A percentile compares a stretch with the other conserved stretches of the same genome.
Evolutionary conservation across 2,113 vertebrate species (phyloP).

Genomic region (Phyllostomus discolor): DNA sequence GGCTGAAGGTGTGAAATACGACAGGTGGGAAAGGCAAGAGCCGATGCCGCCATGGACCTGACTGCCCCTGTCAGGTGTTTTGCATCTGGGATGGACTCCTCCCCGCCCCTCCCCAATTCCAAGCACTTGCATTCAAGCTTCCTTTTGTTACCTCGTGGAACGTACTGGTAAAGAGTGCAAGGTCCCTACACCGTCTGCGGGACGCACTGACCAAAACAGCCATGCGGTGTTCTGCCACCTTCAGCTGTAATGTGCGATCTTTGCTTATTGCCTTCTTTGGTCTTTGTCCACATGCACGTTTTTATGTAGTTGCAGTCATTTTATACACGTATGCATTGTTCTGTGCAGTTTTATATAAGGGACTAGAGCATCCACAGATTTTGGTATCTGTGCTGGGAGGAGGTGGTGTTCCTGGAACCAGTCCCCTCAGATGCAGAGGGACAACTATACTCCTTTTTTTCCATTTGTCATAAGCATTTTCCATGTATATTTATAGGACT

Average conservation of each 20-base stretch:
- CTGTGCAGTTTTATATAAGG: not conserved
- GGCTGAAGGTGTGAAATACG: not conserved
- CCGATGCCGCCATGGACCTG: not conserved
- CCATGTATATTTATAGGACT: not conserved
- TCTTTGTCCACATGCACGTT: not conserved
- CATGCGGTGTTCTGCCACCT: not conserved
- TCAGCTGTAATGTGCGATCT: not conserved
- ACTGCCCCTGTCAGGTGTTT: not conserved
- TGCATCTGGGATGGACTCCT: not conserved
- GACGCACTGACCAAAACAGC: not conserved
- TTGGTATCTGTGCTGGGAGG: not conserved
- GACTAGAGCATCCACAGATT: not conserved
- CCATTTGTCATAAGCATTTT: not conserved
- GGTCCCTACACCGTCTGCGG: not conserved
- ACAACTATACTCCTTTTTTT: not conserved
- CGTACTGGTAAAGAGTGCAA: not conserved
- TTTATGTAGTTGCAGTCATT: not conserved
- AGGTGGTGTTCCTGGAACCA: not conserved
- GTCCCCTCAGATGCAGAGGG: not conserved
- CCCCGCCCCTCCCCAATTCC: not conserved
- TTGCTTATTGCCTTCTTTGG: not conserved
- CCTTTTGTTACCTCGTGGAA: not conserved
- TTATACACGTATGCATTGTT: not conserved
- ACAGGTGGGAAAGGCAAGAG: not conserved
- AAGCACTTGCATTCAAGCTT: not conserved